phyloP scores from a whole-genome alignment of 2,113 vertebrate species.

The Castor canadensis region DNA sequence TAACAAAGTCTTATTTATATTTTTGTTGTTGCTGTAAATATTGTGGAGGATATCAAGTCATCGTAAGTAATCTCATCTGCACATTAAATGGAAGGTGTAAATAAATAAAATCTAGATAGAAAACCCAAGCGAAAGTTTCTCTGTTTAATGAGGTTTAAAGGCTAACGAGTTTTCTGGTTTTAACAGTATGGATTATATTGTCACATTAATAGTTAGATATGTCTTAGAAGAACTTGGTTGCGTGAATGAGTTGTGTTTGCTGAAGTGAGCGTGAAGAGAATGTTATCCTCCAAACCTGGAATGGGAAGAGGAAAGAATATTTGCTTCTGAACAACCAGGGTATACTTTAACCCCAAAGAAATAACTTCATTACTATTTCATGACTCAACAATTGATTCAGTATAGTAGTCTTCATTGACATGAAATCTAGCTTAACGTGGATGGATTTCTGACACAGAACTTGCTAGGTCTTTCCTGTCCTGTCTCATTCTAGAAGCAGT shows the following conservation, averaged over 20 bases:
- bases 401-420: not conserved
- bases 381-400: not conserved
- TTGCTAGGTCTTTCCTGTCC: not conserved
- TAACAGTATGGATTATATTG: conserved; percentile 34
- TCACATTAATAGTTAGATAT: conserved; percentile 61
- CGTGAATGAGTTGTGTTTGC: not conserved
- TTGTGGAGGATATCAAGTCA: conserved; percentile 37
- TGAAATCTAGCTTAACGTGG: not conserved
- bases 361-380: not conserved
- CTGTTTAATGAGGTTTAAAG: conserved; percentile 58
- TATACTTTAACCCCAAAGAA: not conserved
- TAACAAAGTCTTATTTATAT: not conserved
- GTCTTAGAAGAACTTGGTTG: conserved; percentile 38
- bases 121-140: not conserved
- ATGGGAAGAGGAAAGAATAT: not conserved
- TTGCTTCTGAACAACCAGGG: not conserved
- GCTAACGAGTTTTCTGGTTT: conserved; percentile 21
- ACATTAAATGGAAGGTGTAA: not conserved
- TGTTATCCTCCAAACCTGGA: not conserved
- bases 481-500: not conserved
- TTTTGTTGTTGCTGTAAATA: conserved; percentile 50
- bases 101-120: not conserved
- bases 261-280: not conserved
- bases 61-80: not conserved
- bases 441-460: not conserved